These are phyloP conservation scores for Micrasema minimum DNA, from an alignment of 1,140 invertebrate species.

Conservation along the genomic window DNA sequence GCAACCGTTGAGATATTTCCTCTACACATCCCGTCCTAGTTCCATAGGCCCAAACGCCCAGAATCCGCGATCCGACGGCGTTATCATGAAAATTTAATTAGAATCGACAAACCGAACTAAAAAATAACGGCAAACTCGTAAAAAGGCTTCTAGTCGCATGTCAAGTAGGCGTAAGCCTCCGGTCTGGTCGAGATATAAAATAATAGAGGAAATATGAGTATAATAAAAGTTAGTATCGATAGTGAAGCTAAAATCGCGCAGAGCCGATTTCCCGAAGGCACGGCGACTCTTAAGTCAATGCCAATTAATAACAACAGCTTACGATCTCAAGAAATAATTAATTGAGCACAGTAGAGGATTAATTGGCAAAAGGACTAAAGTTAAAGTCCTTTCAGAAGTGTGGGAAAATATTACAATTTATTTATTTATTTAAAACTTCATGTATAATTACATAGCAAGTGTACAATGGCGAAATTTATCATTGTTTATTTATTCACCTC, in stretches of 20 bases:
- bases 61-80: slow-evolving; percentile 11
- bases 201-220: background rate
- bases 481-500: no score
- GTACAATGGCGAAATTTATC: no score
- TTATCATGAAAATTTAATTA: slow-evolving; percentile 20
- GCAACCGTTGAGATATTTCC: background rate
- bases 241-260: background rate
- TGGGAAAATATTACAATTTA: no score
- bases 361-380: slow-evolving; percentile 16
- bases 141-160: slow-evolving; percentile 6
- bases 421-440: no score
- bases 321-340: slow-evolving; percentile 44
- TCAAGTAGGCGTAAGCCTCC: slow-evolving; percentile 10
- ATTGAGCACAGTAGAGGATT: slow-evolving; percentile 26
- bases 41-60: slow-evolving; percentile 6
- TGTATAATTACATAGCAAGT: no score
- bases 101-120: slow-evolving; percentile 23
- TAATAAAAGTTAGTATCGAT: background rate
- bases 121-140: slow-evolving; percentile 18
- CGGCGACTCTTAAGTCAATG: slow-evolving; percentile 31
- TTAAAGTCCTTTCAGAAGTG: background rate
- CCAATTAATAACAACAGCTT: slow-evolving; percentile 41
- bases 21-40: slow-evolving; percentile 5
- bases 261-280: background rate
- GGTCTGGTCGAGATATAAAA: background rate